phyloP scores from a whole-genome alignment of 2,113 vertebrate species.

The Labeo catla region DNA sequence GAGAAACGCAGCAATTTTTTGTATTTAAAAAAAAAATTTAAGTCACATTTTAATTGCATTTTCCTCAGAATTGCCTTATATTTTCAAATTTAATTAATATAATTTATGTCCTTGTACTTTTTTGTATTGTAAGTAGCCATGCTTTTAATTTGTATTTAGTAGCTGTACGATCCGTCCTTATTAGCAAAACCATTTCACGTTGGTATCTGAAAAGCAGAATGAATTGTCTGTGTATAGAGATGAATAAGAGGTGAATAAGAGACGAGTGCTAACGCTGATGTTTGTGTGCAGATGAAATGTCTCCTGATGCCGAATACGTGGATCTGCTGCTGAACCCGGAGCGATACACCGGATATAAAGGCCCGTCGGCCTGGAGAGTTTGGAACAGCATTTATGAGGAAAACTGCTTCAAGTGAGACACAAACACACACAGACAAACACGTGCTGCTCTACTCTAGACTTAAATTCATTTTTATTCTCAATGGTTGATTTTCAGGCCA shows the following conservation, averaged over 20 bases:
- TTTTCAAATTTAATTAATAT: neutral
- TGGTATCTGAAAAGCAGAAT: neutral
- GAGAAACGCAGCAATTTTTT: no score
- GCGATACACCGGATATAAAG: conserved; percentile 92
- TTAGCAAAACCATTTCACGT: neutral
- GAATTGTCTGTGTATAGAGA: neutral
- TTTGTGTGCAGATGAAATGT: conserved; percentile 82
- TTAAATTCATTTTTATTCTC: neutral
- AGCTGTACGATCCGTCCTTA: no score
- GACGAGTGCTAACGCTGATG: no score
- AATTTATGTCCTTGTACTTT: neutral
- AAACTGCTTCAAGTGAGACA: conserved; percentile 92
- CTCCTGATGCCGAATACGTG: conserved; percentile 88
- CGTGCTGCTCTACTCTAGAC: neutral
- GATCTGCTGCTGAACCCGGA: conserved; percentile 94
- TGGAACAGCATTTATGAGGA: conserved; percentile 98
- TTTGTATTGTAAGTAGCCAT: no score
- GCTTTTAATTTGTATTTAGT: no score
- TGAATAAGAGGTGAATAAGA: neutral
- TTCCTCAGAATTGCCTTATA: no score
- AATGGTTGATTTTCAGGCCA: conserved; percentile 73
- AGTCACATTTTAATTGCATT: no score
- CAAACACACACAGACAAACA: conserved; percentile 54
- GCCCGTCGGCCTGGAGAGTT: conserved; percentile 88
- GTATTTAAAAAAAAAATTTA: no score